Percentiles rank a stretch among this genome's conserved stretches.
Evolutionary conservation across 2,888 invertebrate genomes (phyloP).

Genomic region (Ormyrus nitidulus): DNA sequence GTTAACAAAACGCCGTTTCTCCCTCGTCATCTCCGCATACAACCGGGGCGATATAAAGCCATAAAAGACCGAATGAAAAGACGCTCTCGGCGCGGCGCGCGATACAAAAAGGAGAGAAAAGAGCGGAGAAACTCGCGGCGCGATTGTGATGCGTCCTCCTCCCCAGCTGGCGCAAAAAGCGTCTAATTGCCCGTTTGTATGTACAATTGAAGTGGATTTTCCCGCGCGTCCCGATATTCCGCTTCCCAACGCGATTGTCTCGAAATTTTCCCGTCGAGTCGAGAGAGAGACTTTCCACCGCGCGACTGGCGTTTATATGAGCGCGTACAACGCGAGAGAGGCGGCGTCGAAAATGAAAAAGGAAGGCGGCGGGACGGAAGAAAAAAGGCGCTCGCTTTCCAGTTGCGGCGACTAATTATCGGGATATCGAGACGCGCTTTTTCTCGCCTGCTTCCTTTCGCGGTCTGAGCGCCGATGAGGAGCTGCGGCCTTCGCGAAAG

Average conservation of each 20-base stretch:
- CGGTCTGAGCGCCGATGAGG: background rate
- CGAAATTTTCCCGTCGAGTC: too few species aligned
- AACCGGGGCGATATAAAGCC: background rate
- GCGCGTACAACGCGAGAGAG: background rate
- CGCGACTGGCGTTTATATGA: background rate
- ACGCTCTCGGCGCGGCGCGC: background rate
- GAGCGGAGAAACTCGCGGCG: slow-evolving; percentile 19
- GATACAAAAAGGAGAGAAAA: slow-evolving; percentile 31
- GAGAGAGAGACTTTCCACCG: too few species aligned
- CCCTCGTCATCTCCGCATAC: background rate
- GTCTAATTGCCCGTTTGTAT: slow-evolving; percentile 38
- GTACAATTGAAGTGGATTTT: slow-evolving; percentile 12
- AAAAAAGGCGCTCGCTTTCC: slow-evolving; percentile 33
- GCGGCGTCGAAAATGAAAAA: background rate
- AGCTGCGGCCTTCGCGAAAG: slow-evolving; percentile 8
- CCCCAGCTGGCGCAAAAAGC: background rate
- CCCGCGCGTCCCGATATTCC: slow-evolving; percentile 41
- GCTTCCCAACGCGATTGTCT: slow-evolving; percentile 29
- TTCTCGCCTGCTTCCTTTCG: slow-evolving; percentile 6
- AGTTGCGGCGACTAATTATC: slow-evolving; percentile 38
- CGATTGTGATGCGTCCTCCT: slow-evolving; percentile 4
- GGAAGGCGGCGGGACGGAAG: background rate
- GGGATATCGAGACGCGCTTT: slow-evolving; percentile 14
- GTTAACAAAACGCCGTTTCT: background rate
- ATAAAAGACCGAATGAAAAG: background rate